phyloP scores from a whole-genome alignment of 1,140 invertebrate genomes.

The Euglossa dilemma region DNA sequence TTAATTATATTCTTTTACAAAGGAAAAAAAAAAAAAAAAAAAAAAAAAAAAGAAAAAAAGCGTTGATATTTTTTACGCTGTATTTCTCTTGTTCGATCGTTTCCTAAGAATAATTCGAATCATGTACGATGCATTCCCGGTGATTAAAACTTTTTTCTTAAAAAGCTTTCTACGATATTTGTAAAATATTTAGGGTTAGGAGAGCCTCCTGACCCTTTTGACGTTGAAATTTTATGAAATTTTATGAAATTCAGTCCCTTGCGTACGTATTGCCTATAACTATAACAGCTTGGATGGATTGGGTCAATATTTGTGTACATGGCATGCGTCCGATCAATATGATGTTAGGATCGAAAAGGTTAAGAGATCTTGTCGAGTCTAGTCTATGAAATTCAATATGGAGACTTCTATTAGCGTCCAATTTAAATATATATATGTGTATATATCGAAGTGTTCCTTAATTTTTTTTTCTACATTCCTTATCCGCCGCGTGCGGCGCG shows the following conservation, averaged over 20 bases:
- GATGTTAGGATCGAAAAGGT: background rate
- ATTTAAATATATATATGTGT: background rate
- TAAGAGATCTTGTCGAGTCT: background rate
- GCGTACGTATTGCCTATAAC: background rate
- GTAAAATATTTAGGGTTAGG: no score
- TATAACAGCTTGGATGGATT: no score
- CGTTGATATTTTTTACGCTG: background rate
- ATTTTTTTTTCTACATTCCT: slow-evolving; percentile 16
- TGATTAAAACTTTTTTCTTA: background rate
- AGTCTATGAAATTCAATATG: background rate
- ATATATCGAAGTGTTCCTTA: background rate
- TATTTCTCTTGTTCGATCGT: background rate
- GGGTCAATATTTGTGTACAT: background rate
- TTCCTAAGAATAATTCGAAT: background rate
- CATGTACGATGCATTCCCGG: background rate
- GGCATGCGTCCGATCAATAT: background rate
- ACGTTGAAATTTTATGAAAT: no score
- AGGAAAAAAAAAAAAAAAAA: no score
- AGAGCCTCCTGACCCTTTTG: no score
- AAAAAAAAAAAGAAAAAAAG: no score
- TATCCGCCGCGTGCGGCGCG: background rate
- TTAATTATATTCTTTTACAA: background rate
- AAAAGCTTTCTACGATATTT: background rate
- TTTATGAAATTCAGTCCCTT: no score
- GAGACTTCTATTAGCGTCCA: background rate